Evolutionary conservation across 1,140 invertebrate species (phyloP).

Genomic region (Adelges cooleyi): DNA sequence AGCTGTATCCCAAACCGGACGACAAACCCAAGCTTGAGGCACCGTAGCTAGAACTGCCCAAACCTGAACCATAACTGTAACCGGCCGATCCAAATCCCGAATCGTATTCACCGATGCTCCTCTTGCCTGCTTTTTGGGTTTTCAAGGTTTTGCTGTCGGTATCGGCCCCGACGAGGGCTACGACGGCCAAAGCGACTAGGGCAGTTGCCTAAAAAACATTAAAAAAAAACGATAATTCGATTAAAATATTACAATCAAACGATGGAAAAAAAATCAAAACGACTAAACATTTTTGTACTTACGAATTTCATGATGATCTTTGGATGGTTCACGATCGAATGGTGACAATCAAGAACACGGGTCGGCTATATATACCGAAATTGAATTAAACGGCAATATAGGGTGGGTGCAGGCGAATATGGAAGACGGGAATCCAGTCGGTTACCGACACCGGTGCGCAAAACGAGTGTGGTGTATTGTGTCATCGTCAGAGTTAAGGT

Average conservation of each 20-base stretch:
- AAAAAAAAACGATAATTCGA: background rate
- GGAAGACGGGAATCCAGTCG: constrained; percentile 1
- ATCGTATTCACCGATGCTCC: background rate
- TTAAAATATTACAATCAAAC: background rate
- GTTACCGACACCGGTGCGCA: background rate
- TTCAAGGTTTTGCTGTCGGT: background rate
- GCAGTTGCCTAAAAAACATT: background rate
- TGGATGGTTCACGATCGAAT: background rate
- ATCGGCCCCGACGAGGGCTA: constrained; percentile 3
- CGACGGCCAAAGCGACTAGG: background rate
- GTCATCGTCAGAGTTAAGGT: background rate
- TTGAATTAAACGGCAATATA: too few species aligned
- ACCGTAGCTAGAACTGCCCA: too few species aligned
- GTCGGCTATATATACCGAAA: background rate
- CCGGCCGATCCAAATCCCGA: too few species aligned
- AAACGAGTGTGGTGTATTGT: constrained; percentile 1
- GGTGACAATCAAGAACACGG: background rate
- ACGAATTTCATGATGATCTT: background rate
- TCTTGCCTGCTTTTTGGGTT: background rate
- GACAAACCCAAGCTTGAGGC: too few species aligned
- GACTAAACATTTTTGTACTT: too few species aligned
- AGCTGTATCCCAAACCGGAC: too few species aligned
- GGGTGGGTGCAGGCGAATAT: background rate
- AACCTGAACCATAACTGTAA: too few species aligned
- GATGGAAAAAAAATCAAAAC: background rate